Evolutionary conservation across 2,797 vertebrate species (phyloP), one percentile per base, ranked within the genome.

Genomic region (Platyrinchus mystaceus): DNA sequence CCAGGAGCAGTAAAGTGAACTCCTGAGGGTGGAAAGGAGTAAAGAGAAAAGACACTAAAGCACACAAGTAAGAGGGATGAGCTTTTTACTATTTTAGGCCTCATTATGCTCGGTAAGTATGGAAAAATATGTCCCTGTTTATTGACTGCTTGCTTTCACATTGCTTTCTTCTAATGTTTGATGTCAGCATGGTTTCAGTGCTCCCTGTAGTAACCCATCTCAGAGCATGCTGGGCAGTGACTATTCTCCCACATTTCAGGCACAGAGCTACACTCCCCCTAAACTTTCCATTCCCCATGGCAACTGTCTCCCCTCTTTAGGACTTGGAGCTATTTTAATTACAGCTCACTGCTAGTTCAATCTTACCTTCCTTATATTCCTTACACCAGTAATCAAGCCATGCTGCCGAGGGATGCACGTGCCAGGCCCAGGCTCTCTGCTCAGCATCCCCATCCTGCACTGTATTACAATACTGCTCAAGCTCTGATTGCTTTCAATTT

Each of bases 191-290:
- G 4, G 14, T 70, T 53, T 83, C 67, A 67, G 62, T 73, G 39
- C 10, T 84, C 70, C 17, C 23, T 28, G 55, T 15, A 19, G 20
- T 14, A 70, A 66, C 22, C 23, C 0, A 1, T 27, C 52, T 67
- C 39, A 0, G 4, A 60, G 12, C 0, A 0, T 8, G 58, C 32
- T 3, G 3, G 59, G 41, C 70, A 80, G 34, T 5, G 12, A 8
- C 30, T 10, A 18, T 32, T 37, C 24, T 36, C 64, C 71, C 26
- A 6, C 1, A 8, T 69, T 80, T 9, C 58, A 81, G 43, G 50
- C 58, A 68, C 2, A 2, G 34, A 85, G 11, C 15, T 60, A 12
- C 0, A 3, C 49, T 86, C 20, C 36, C 58, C 34, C 8, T 24
- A 66, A 58, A n/a, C n/a, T 88, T 83, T 62, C 66, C 47, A 58